Percentiles rank a stretch among this genome's conserved stretches.
phyloP scores from a whole-genome alignment of 2,113 vertebrate genomes.

The Dasypus novemcinctus region DNA sequence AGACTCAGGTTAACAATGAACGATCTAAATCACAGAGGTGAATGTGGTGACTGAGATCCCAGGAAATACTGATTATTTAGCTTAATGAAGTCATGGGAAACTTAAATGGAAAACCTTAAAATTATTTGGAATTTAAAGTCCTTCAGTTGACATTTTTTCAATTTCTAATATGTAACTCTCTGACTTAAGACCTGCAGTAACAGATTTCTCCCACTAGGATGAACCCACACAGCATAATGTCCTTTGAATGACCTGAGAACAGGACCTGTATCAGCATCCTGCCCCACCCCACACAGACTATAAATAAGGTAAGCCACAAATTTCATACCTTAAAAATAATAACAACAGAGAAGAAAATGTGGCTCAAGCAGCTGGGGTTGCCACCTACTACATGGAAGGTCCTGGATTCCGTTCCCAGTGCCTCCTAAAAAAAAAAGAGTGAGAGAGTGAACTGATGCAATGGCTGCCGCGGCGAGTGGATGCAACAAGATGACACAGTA shows the following conservation, averaged over 20 bases:
- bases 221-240: not conserved
- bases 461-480: too few relatives aligned
- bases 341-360: not conserved
- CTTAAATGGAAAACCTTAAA: not conserved
- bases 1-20: not conserved
- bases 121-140: not conserved
- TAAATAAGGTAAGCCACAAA: not conserved
- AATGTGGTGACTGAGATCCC: not conserved
- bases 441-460: too few relatives aligned
- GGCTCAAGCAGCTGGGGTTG: too few relatives aligned
- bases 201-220: not conserved
- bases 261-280: not conserved
- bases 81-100: not conserved
- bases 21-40: not conserved
- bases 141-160: not conserved
- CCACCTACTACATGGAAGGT: too few relatives aligned
- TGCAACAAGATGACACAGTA: too few relatives aligned
- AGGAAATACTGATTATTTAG: not conserved
- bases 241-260: not conserved
- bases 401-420: too few relatives aligned
- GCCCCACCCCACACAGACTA: not conserved
- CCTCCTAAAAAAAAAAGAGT: too few relatives aligned
- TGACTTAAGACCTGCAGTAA: not conserved
- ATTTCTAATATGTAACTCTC: not conserved
- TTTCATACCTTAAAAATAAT: not conserved